A percentile compares a stretch with the other conserved stretches of the same genome.
phyloP scores from a whole-genome alignment of 35 echinoderm and acorn worm genomes.

The Lytechinus variegatus region DNA sequence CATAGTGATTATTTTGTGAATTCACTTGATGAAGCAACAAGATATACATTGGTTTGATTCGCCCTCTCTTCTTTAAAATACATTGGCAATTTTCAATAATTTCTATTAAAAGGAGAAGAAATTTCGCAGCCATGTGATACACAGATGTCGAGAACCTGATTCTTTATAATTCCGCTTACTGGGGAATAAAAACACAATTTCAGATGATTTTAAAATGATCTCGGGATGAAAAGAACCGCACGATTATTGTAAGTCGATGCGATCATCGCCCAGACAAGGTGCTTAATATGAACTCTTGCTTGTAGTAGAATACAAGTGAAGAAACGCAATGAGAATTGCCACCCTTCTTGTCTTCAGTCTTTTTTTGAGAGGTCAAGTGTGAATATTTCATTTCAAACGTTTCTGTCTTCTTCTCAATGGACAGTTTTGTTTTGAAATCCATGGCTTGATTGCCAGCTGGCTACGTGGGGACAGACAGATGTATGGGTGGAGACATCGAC shows the following conservation, averaged over 20 bases:
- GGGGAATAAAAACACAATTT: background rate
- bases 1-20: too few species aligned
- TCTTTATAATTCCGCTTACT: background rate
- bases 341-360: background rate
- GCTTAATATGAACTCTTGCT: background rate
- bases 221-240: background rate
- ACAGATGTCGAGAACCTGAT: background rate
- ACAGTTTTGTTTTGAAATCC: conserved; percentile 2
- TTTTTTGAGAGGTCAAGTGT: background rate
- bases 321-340: background rate
- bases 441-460: background rate
- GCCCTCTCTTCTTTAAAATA: too few species aligned
- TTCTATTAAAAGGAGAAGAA: too few species aligned
- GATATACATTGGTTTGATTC: too few species aligned
- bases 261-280: background rate
- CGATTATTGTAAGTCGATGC: background rate
- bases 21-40: too few species aligned
- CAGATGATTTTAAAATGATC: conserved; percentile 6
- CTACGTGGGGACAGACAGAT: background rate
- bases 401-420: background rate
- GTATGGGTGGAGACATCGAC: background rate
- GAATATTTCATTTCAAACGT: background rate
- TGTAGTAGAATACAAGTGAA: background rate
- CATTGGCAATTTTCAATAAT: too few species aligned
- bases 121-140: background rate